Percentiles rank a stretch among this genome's conserved stretches.
phyloP scores from a whole-genome alignment of 2,113 vertebrate genomes.

The Callionymus lyra region DNA sequence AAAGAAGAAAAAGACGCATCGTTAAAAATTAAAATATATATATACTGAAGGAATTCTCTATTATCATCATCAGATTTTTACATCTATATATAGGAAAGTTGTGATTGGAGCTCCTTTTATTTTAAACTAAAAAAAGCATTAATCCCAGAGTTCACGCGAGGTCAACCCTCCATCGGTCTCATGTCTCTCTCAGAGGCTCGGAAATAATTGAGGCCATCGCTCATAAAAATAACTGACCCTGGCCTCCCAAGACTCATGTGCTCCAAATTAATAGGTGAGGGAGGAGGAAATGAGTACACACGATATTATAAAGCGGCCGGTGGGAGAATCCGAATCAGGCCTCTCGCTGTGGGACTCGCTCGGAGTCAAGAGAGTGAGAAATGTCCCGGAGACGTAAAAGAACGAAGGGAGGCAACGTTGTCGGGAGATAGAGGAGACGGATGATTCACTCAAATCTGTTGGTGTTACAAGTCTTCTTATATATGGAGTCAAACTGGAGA shows the following conservation, averaged over 20 bases:
- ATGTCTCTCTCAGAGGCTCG: conserved; percentile 7
- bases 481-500: too few species aligned
- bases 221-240: conserved; percentile 60
- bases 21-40: too few species aligned
- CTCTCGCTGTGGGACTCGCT: conserved; percentile 43
- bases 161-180: conserved; percentile 15
- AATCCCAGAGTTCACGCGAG: conserved; percentile 10
- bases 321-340: conserved; percentile 58
- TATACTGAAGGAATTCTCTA: too few species aligned
- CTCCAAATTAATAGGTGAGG: conserved; percentile 60
- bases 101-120: neutral
- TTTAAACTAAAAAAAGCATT: neutral
- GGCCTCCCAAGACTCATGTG: conserved; percentile 45
- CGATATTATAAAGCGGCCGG: conserved; percentile 48
- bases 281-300: conserved; percentile 45
- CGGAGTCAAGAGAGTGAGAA: conserved; percentile 40
- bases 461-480: too few species aligned
- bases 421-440: too few species aligned
- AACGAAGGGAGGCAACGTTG: too few species aligned
- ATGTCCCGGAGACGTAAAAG: conserved; percentile 47
- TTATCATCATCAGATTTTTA: too few species aligned
- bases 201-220: conserved; percentile 54
- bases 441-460: too few species aligned
- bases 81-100: too few species aligned
- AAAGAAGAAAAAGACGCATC: too few species aligned